Evolutionary conservation across 92 coral and sea anemone species (phyloP).

Genomic region (Siderastrea siderea): DNA sequence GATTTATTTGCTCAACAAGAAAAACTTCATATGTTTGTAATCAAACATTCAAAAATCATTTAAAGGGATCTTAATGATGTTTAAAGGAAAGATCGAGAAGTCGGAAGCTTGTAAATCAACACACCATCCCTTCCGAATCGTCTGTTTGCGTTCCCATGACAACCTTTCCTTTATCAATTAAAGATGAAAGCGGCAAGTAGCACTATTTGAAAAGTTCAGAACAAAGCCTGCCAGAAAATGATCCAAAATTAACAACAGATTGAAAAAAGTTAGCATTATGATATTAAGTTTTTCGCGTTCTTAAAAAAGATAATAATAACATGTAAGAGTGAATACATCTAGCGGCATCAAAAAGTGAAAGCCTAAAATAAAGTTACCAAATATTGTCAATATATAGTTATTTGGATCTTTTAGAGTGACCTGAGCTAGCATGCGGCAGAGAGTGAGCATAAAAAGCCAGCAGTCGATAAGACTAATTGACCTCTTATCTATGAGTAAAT

Average conservation of each 20-base stretch:
- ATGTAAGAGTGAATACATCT: no score
- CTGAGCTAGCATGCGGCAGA: background rate
- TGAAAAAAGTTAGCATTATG: background rate
- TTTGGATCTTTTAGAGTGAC: no score
- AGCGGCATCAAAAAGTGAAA: no score
- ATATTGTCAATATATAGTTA: no score
- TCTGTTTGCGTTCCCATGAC: constrained; percentile 5
- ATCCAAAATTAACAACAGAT: background rate
- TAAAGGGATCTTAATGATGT: constrained; percentile 14
- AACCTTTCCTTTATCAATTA: background rate
- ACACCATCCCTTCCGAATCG: background rate
- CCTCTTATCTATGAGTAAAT: background rate
- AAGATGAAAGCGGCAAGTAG: background rate
- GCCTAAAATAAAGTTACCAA: no score
- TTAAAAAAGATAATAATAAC: no score
- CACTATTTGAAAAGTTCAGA: background rate
- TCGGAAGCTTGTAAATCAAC: constrained; percentile 34
- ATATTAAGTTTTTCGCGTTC: background rate
- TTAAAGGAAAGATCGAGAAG: background rate
- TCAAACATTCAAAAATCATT: constrained; percentile 3
- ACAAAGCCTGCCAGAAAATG: background rate
- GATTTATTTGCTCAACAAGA: background rate
- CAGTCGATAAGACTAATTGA: background rate
- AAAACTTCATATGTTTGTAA: constrained; percentile 21
- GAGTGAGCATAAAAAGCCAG: background rate